Base-by-base conservation (phyloP, 1,140 invertebrate genomes). In the Leptoteleia sp. region DNA sequence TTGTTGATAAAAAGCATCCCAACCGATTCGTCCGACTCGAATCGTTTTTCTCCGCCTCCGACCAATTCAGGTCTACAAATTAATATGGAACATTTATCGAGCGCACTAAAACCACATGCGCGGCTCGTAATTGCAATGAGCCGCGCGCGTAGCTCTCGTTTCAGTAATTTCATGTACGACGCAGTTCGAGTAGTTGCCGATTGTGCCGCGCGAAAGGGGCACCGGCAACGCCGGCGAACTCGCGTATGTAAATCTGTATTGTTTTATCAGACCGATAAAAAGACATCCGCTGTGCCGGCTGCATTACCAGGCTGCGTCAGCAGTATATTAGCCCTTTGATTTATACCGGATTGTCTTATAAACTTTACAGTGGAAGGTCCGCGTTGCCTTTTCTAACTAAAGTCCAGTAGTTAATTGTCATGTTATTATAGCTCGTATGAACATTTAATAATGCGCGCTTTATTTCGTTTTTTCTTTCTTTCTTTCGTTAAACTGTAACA, bases 311-410 rank as follows among this genome's bases (percentile, higher is more conserved):
- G 48, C 50, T 76, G 77, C 67, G 82, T 81, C 45, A 62, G 64
- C 73, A 84, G 85, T 88, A 88, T 87, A 88, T 88, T 88, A 88
- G 85, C 83, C 81, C 87, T 88, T 89, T 88, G 87, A 88, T 88
- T 89, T 88, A 87, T 88, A 64, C 15, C 31, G 38, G 57, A 72
- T 77, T 77, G 59, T 59, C 73, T 70, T 77, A 70, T 77, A 77
- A 59, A 57, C 47, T 35, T 35, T 59, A 17, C 47, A 45, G 40
- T 27, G 15, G 52, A 52, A 48, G 16, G 16, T 15, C 19, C 42
- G 15, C 48, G 12, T 40, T 25, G 4, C 13, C 37, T 64, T 61
- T 38, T 35, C 54, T 52, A 70, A 48, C 43, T 64, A 64, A 40
- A 70, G 37, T 7, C 42, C 57, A 59, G 48, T 62, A 68, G 64